Base-by-base conservation (phyloP, 2,113 vertebrate species). In the Malurus melanocephalus region DNA sequence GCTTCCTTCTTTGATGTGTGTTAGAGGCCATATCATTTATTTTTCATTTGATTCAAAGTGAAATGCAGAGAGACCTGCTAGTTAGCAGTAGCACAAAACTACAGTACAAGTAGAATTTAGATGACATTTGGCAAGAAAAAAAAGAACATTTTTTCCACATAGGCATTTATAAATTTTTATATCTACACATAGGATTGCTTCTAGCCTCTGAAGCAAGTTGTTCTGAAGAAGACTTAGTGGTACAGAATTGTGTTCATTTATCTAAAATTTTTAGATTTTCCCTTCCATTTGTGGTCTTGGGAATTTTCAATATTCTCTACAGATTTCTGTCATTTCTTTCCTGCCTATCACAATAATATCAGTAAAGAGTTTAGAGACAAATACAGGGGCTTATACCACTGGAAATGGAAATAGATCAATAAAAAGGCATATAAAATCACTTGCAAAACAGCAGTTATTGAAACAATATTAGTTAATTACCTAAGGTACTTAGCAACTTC, bases 21-120 rank as follows among this genome's bases (percentile, higher is more conserved):
- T 82, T 65, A 49, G 20, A 87, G 30, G 35, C 57, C 38, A 35
- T 11, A 35, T 10, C 14, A 76, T 72, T 62, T 88, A 61, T 92
- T 91, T 89, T 92, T 68, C 19, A 48, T 87, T 68, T 72, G 48
- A 83, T 73, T 88, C 73, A 33, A 90, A 89, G 26, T 56, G 59
- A 93, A 76, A 91, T 64, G 30, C 65, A 80, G 56, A 61, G 27
- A 69, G 13, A 59, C 11, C 69, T 78, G 27, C 18, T 69, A 43
- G 33, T 42, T 80, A 60, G 35, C 38, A 56, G 51, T 32, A 40
- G 51, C 18, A 22, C 6, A 76, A 72, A 9, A 46, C 45, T n/a
- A 5, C 3, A 56, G 45, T 42, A 55, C 16, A 67, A 45, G 24
- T 53, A 11, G 46, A 89, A 81, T 85, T 68, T 46, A 62, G 43